Evolutionary conservation across 2,797 vertebrate species (phyloP), one percentile per base, ranked within the genome.

Genomic region (Cephalopachus bancanus): DNA sequence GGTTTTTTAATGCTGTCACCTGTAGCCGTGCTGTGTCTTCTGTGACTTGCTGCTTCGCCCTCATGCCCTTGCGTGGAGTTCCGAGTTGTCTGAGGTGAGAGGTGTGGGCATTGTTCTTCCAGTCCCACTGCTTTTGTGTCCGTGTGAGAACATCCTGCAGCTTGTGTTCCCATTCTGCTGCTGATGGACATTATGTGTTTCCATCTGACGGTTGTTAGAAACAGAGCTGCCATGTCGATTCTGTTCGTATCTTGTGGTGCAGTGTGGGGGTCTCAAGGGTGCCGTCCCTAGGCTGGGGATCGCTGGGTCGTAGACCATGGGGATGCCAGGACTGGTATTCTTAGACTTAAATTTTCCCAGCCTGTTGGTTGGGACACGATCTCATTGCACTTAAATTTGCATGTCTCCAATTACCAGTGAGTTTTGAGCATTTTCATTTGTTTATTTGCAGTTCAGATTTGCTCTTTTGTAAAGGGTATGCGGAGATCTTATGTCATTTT

Each of bases 401-500:
- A 71, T 87, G 75, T 81, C 30, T 44, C n/a, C 75, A 20, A 55
- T 83, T 60, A 57, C n/a, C 17, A n/a, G 5, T 76, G 78, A 62
- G 44, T 53, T 62, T 87, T 65, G 28, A 89, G 17, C 30, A 62
- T 55, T 53, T 88, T 83, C 30, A 7, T 93, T 76, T 69, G 26
- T 64, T 62, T 55, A 87, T 65, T 88, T 95, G 55, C 44, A 75
- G 5, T 67, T 79, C 49, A 86, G 7, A 71, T 71, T 83, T 62
- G 37, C 57, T 83, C 51, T 57, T 84, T 90, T 60, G 15, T 91
- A 83, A 83, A 88, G 53, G 30, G 10, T 83, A 78, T 57, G 7
- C 83, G 89, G 44, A 89, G 55, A 55, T 89, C 28, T 83, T 62
- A 33, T 30, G 62, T 44, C 53, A 44, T 89, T 94, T 93, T 89